These are phyloP conservation scores for Choreutis nemorana DNA, from an alignment of 2,888 invertebrate species.

Conservation along the genomic window DNA sequence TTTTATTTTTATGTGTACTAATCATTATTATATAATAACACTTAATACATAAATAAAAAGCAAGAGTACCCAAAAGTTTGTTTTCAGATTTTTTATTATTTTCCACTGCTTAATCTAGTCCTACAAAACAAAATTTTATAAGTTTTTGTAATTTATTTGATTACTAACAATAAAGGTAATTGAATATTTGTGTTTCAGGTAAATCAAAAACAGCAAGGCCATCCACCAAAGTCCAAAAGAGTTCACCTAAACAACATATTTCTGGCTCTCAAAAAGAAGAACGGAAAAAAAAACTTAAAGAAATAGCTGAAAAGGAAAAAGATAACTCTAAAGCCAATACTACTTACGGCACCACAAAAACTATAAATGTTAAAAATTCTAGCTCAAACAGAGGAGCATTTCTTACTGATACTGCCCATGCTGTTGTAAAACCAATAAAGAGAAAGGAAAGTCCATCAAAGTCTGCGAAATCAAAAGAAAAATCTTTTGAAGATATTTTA, in stretches of 20 bases:
- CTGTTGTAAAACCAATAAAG: constrained; percentile 26
- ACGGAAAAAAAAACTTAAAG: constrained; percentile 57
- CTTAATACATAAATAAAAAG: no score
- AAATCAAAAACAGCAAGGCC: constrained; percentile 23
- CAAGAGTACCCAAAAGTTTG: no score
- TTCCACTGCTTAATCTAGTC: no score
- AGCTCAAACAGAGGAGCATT: constrained; percentile 64
- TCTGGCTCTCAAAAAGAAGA: constrained; percentile 42
- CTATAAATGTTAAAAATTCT: constrained; percentile 51
- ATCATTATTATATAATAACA: no score
- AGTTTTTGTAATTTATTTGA: no score
- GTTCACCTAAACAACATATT: constrained; percentile 22
- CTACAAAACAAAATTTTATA: no score
- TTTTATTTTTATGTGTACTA: no score
- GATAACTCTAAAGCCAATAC: constrained; percentile 21
- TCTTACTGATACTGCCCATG: constrained; percentile 35
- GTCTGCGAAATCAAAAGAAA: constrained; percentile 5
- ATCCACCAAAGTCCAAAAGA: constrained; percentile 19
- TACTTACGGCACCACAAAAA: constrained; percentile 19
- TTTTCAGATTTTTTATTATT: no score
- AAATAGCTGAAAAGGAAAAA: constrained; percentile 44
- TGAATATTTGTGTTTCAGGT: constrained; percentile 12
- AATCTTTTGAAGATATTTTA: constrained; percentile 4
- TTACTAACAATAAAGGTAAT: no score
- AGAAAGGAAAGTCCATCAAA: constrained; percentile 19